phyloP scores from a whole-genome alignment of 2,113 vertebrate species.

The Leiothrix lutea region DNA sequence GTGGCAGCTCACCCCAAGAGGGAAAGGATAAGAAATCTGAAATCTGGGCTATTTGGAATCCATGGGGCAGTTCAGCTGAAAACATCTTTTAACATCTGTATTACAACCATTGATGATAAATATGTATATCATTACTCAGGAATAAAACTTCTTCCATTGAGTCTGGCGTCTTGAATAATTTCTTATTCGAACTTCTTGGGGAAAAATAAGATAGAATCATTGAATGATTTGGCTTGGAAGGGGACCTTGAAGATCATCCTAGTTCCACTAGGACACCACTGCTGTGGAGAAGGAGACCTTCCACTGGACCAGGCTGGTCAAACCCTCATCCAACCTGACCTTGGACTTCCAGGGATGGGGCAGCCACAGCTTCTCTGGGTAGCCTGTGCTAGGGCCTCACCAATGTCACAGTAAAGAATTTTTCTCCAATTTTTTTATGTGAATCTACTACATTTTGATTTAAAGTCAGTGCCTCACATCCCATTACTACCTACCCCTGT shows the following conservation, averaged over 20 bases:
- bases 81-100: background rate
- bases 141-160: background rate
- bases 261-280: rapidly evolving
- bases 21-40: background rate
- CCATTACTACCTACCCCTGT: rapidly evolving
- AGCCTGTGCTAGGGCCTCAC: rapidly evolving
- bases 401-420: rapidly evolving
- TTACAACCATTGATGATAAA: background rate
- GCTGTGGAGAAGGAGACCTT: background rate
- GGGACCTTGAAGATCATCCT: background rate
- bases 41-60: background rate
- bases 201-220: background rate
- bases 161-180: background rate
- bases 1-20: background rate
- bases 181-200: background rate
- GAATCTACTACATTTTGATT: background rate
- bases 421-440: background rate
- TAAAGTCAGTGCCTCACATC: background rate
- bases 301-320: background rate
- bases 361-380: background rate
- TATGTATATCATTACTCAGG: background rate
- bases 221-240: background rate
- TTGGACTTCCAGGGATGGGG: background rate
- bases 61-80: background rate
- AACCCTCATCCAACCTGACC: rapidly evolving